These are phyloP conservation scores for Ditylenchus weischeri DNA, from an alignment of 2,888 invertebrate species.

Conservation along the genomic window DNA sequence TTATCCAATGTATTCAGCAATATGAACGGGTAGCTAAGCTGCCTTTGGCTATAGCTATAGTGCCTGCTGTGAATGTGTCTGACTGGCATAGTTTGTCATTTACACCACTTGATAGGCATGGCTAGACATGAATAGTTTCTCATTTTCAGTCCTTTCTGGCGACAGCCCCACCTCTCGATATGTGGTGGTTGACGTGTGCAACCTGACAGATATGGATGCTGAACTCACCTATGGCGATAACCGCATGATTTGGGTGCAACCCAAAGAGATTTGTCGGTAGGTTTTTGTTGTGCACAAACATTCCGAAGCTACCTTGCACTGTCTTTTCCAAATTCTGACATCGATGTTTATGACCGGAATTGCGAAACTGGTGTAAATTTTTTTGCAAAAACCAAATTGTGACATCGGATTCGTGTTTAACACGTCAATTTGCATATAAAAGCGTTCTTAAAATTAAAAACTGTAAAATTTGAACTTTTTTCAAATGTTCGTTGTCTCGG, in stretches of 20 bases:
- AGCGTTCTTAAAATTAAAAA: no score
- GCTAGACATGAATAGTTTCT: no score
- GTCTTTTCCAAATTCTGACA: no score
- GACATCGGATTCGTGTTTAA: no score
- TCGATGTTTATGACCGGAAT: no score
- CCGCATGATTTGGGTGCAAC: slow-evolving; percentile 50
- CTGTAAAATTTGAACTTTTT: no score
- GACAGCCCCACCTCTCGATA: slow-evolving; percentile 42
- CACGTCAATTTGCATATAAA: no score
- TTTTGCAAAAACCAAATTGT: no score
- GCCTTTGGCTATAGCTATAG: slow-evolving; percentile 52
- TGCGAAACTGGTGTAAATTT: no score
- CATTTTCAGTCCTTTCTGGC: slow-evolving; percentile 30
- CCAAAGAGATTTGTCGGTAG: slow-evolving; percentile 54
- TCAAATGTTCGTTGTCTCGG: no score
- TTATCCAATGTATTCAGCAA: slow-evolving; percentile 18
- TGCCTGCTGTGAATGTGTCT: slow-evolving; percentile 56
- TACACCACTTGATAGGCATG: no score
- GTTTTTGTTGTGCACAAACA: not conserved
- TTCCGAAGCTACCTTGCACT: no score
- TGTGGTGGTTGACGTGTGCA: slow-evolving; percentile 56
- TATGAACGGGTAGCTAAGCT: slow-evolving; percentile 46
- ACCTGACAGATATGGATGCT: slow-evolving; percentile 54
- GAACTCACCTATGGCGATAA: slow-evolving; percentile 48
- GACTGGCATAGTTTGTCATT: slow-evolving; percentile 50